Evolutionary conservation across 1,140 invertebrate species (phyloP).

Genomic region (Oreohelix idahoensis): DNA sequence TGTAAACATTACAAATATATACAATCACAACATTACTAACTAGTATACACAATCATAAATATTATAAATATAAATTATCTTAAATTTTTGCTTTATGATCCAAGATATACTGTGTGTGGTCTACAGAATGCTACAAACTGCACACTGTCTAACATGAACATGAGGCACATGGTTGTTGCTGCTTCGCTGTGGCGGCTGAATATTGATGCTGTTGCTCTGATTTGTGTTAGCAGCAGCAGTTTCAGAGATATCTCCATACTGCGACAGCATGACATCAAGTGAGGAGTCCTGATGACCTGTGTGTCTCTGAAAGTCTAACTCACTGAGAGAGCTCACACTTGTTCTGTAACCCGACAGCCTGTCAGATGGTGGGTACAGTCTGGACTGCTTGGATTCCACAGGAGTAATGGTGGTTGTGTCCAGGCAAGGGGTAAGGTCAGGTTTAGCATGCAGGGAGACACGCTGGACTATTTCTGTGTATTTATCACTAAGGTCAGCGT

Average conservation of each 20-base stretch:
- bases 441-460: conserved; percentile 56
- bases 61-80: too few relatives aligned
- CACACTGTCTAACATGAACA: conserved; percentile 56
- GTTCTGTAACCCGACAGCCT: background rate
- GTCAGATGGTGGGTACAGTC: background rate
- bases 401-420: conserved; percentile 30
- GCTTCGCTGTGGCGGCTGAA: conserved; percentile 22
- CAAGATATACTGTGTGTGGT: background rate
- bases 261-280: conserved; percentile 47
- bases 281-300: conserved; percentile 35
- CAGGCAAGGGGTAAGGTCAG: conserved; percentile 51
- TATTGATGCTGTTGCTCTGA: background rate
- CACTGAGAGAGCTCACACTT: conserved; percentile 43
- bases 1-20: too few relatives aligned
- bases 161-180: conserved; percentile 41
- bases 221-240: background rate
- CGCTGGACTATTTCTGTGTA: conserved; percentile 72
- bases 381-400: background rate
- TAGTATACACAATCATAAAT: too few relatives aligned
- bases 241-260: conserved; percentile 16
- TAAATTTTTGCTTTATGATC: too few relatives aligned
- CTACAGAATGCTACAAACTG: conserved; percentile 58
- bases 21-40: too few relatives aligned
- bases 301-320: conserved; percentile 20
- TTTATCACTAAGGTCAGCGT: conserved; percentile 72